A percentile compares a stretch with the other conserved stretches of the same genome.
phyloP scores from a whole-genome alignment of 2,888 invertebrate genomes.

The Neuroscelio doddi region DNA sequence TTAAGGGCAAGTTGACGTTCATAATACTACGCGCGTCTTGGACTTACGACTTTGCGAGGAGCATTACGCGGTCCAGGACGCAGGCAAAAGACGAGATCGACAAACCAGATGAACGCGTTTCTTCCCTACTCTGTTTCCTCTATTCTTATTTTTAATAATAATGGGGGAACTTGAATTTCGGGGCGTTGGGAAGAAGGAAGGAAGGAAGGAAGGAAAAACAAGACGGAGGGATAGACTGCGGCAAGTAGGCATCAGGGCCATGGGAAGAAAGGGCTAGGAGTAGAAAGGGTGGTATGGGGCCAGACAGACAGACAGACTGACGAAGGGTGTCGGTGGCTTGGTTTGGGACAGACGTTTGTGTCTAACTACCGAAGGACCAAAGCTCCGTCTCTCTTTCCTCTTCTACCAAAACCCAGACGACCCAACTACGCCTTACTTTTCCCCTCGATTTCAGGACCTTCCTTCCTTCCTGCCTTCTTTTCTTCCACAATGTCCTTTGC shows the following conservation, averaged over 20 bases:
- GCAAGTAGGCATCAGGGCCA: conserved; percentile 13
- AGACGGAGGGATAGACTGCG: conserved; percentile 15
- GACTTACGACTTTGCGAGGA: not conserved
- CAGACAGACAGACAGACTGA: conserved; percentile 30
- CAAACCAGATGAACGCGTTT: not conserved
- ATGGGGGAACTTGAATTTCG: conserved; percentile 3
- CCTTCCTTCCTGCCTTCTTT: too few relatives aligned
- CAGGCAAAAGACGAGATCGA: not conserved
- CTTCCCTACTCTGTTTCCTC: not conserved
- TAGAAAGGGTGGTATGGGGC: conserved; percentile 31
- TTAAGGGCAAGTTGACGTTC: not conserved
- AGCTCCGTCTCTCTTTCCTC: conserved; percentile 10
- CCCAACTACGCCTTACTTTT: conserved; percentile 5
- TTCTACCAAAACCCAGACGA: not conserved
- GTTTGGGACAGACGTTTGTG: conserved; percentile 26
- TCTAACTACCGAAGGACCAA: conserved; percentile 36
- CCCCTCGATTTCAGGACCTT: not conserved
- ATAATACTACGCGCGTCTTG: not conserved
- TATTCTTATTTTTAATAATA: conserved; percentile 1
- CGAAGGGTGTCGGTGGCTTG: conserved; percentile 15
- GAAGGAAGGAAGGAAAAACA: conserved; percentile 20
- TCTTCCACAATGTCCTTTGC: conserved; percentile 5
- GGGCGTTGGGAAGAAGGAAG: not conserved
- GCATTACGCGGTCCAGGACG: not conserved
- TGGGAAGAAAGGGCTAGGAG: conserved; percentile 15